Evolutionary conservation across 2,797 vertebrate genomes (phyloP), one percentile per base, ranked within the genome.

Genomic region (Eutrigla gurnardus): DNA sequence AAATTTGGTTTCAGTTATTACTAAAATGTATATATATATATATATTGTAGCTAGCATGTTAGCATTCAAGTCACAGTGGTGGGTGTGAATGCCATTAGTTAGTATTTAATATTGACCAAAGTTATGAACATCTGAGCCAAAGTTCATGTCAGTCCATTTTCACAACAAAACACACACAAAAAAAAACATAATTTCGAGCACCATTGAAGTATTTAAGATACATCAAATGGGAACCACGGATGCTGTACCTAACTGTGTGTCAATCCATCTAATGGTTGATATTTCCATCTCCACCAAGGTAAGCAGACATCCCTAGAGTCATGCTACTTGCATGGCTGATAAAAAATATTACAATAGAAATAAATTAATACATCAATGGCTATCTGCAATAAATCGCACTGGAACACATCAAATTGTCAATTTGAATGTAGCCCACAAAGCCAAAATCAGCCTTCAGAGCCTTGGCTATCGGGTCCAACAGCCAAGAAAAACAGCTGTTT

Each of bases 401-500:
- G 7, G 40, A 50, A 37, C 3, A 53, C 11, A 36, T 62, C 4
- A 46, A 70, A 33, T 37, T 3, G 66, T 55, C 6, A 45, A 45
- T 65, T 55, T 71, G 7, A 79, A 61, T 52, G 25, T 63, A 3
- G 1, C 71, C 49, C 0, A 52, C 1, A 35, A 39, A 58, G 63
- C 68, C 47, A 54, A 42, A 62, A 49, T 62, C 39, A 35, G 46
- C 50, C 39, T 33, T 45, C 33, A 39, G 14, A 32, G 50, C 46
- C 4, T 45, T 33, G 59, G 40, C 37, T 39, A 71, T 35, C 4
- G 0, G 18, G 39, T 61, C 61, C 65, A 58, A 64, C 25, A 0
- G 55, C 43, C 65, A 73, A 63, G 57, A 75, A 68, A 50, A 87
- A 42, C 82, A 80, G 65, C 67, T 75, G 78, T 76, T 81, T 83